Evolutionary conservation across 2,113 vertebrate genomes (phyloP), one percentile per base, ranked within the genome.

Genomic region (Pollimyrus isidori): DNA sequence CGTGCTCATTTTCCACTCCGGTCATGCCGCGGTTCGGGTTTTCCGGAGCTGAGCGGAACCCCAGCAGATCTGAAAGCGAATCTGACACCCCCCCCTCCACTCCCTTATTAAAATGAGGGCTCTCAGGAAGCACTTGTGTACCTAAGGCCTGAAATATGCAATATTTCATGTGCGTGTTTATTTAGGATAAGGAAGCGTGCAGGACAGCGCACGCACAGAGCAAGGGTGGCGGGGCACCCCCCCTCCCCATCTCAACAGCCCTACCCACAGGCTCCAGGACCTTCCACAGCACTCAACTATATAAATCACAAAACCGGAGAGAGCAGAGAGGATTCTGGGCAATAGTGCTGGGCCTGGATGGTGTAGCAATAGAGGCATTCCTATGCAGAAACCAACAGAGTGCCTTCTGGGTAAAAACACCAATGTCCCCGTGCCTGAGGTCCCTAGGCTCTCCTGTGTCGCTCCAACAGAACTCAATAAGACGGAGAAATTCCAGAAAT

Each of bases 101-200:
- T 30, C 89, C 84, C 69, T 89, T 90, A 89, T 90, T 90, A 90
- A 89, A 90, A 45, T 92, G 76, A 89, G 82, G 88, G 91, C 90
- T 88, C 73, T 87, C 90, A 88, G 89, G 87, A 88, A 88, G 90
- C 86, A 35, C 88, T 89, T 89, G 89, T 89, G 87, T 88, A 89
- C 88, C 90, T 87, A 83, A 89, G 89, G 82, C 90, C 89, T 89
- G 90, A 90, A 93, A 88, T 88, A 87, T 84, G 56, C 86, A 91
- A 87, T 89, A 83, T 91, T 91, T 89, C 87, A 90, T 83, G 89
- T 39, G 85, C 49, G 73, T 91, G 90, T 92, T 90, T 90, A 91
- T 91, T 93, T 93, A 88, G 89, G 89, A 91, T 91, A 89, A 42
- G 90, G 89, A 89, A 56, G 89, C 91, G 50, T 86, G 76, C 85